Conservation (phyloP, 2,113 vertebrate species). For the Herpetotheres cachinnans region DNA sequence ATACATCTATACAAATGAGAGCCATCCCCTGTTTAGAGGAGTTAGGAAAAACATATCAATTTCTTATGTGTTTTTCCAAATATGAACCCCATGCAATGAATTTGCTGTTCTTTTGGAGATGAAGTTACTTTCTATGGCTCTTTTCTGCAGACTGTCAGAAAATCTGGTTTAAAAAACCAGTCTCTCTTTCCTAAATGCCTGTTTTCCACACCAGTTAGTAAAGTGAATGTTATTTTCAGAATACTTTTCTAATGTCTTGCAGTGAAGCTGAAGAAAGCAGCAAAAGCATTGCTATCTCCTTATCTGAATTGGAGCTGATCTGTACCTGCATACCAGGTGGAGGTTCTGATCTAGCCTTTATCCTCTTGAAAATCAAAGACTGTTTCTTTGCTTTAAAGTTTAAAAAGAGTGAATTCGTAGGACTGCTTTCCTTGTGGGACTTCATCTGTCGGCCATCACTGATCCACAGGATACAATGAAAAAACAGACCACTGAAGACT, state of each 20-base stretch:
- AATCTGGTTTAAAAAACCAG: neutral
- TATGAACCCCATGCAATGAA: neutral
- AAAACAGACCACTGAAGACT: neutral
- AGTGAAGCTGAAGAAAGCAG: neutral
- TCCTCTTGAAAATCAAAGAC: neutral
- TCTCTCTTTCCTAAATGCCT: neutral
- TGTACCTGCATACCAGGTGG: neutral
- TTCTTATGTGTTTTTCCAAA: neutral
- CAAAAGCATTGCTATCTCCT: accelerated
- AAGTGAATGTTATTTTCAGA: neutral
- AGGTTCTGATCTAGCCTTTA: neutral
- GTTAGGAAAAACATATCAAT: neutral
- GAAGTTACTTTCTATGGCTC: neutral
- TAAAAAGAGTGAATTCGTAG: neutral
- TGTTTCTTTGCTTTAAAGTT: neutral
- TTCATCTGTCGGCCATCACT: neutral
- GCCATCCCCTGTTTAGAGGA: neutral
- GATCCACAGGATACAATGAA: neutral
- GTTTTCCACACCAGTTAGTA: neutral
- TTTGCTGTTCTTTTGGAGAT: neutral
- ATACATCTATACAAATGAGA: neutral
- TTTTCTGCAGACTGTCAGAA: neutral
- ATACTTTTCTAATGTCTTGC: neutral
- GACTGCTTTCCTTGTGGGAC: neutral
- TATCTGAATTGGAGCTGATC: neutral